phyloP scores from a whole-genome alignment of 1,140 invertebrate genomes.

The Phortica variegata region DNA sequence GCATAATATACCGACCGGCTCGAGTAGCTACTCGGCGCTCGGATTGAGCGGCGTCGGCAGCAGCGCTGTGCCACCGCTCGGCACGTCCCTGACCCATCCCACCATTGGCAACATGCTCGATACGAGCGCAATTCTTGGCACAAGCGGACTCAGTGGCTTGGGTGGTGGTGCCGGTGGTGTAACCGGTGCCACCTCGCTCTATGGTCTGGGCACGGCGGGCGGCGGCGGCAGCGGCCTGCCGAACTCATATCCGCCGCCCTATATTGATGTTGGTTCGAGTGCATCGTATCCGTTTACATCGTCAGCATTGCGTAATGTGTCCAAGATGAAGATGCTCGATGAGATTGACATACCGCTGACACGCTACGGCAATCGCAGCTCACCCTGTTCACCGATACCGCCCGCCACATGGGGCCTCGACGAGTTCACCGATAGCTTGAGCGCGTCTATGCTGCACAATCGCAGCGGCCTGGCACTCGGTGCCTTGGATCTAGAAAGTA shows the following conservation, averaged over 20 bases:
- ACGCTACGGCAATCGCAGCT: constrained; percentile 64
- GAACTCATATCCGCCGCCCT: constrained; percentile 45
- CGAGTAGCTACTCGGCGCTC: constrained; percentile 49
- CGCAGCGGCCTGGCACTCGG: constrained; percentile 60
- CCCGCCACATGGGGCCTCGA: constrained; percentile 62
- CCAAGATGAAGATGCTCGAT: constrained; percentile 68
- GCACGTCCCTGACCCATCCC: constrained; percentile 50
- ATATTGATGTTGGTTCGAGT: constrained; percentile 45
- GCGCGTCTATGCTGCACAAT: constrained; percentile 61
- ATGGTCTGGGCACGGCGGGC: constrained; percentile 30
- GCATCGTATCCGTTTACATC: constrained; percentile 64
- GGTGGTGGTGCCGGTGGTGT: constrained; percentile 32
- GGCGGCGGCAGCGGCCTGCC: constrained; percentile 32
- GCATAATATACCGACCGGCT: constrained; percentile 58
- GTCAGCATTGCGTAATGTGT: constrained; percentile 61
- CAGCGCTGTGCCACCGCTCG: constrained; percentile 18
- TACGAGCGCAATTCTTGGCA: constrained; percentile 36
- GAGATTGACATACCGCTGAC: constrained; percentile 66
- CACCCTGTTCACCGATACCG: constrained; percentile 65
- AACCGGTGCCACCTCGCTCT: constrained; percentile 41
- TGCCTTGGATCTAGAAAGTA: constrained; percentile 62
- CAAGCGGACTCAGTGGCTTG: constrained; percentile 21
- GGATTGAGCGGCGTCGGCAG: constrained; percentile 38
- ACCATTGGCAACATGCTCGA: constrained; percentile 46
- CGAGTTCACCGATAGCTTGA: constrained; percentile 66